Conservation (phyloP, 1,140 invertebrate genomes). For the Wiebesia pumilae region DNA sequence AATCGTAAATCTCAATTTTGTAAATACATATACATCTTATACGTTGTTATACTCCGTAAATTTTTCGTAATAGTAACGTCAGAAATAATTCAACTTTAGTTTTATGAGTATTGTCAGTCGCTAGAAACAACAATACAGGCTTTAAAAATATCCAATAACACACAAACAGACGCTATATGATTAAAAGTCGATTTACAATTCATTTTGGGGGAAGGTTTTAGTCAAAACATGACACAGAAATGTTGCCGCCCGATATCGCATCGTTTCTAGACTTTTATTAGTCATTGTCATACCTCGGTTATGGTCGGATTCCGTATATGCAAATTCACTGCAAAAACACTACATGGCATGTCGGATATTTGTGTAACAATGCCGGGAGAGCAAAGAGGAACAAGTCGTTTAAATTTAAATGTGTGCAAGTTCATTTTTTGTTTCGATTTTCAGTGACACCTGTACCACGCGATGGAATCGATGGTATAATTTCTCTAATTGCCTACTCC, state of each 20-base stretch:
- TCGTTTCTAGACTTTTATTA: constrained; percentile 35
- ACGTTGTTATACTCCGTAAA: not conserved
- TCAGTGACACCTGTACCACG: not conserved
- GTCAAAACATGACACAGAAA: not conserved
- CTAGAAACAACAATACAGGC: not conserved
- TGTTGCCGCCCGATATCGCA: not conserved
- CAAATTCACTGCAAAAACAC: constrained; percentile 21
- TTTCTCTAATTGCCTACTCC: not conserved
- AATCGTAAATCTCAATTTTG: not conserved
- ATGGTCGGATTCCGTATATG: constrained; percentile 38
- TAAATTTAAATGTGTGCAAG: constrained; percentile 11
- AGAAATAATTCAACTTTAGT: not conserved
- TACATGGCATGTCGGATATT: constrained; percentile 8
- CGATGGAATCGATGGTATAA: not conserved
- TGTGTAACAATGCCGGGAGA: not conserved
- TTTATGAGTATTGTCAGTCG: not conserved
- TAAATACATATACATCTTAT: not conserved
- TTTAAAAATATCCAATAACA: no score
- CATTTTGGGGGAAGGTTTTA: not conserved
- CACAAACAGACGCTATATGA: not conserved
- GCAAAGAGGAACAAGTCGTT: constrained; percentile 15
- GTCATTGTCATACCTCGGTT: constrained; percentile 38
- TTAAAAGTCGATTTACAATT: not conserved
- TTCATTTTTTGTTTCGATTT: not conserved
- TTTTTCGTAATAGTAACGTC: not conserved